Percentiles rank a stretch among this genome's conserved stretches.
These are phyloP conservation scores for Leucophenga montana DNA, from an alignment of 2,888 invertebrate genomes.

Conservation along the genomic window DNA sequence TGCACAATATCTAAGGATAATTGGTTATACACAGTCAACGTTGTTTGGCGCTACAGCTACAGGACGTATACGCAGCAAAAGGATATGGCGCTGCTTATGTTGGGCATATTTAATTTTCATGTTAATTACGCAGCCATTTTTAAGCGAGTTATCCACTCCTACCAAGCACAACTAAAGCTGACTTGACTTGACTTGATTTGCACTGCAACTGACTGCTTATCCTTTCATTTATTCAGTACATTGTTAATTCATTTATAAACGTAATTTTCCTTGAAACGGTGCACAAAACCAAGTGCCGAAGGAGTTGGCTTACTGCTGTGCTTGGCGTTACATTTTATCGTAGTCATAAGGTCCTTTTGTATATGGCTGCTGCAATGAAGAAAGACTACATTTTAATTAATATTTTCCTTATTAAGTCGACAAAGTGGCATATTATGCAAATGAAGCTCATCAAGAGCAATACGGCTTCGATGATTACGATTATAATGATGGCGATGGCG, in stretches of 20 bases:
- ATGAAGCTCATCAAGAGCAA: constrained; percentile 37
- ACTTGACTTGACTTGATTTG: constrained; percentile 45
- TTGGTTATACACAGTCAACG: constrained; percentile 17
- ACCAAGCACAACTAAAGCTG: constrained; percentile 22
- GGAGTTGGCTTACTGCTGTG: constrained; percentile 26
- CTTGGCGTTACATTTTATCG: constrained; percentile 41
- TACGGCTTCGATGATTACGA: neutral
- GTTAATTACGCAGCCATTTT: constrained; percentile 63
- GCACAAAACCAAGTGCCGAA: too few relatives aligned
- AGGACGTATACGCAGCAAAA: neutral
- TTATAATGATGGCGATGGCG: neutral
- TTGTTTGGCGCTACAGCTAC: neutral
- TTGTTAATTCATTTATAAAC: constrained; percentile 70
- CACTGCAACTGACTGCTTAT: constrained; percentile 58
- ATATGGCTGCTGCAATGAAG: neutral
- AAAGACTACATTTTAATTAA: constrained; percentile 61
- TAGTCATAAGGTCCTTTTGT: neutral
- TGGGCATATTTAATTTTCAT: constrained; percentile 53
- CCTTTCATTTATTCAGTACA: constrained; percentile 70
- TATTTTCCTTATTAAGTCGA: constrained; percentile 52
- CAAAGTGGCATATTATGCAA: constrained; percentile 52
- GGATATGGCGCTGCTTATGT: constrained; percentile 4
- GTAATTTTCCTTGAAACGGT: constrained; percentile 46
- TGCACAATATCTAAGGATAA: constrained; percentile 10
- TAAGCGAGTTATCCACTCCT: neutral